phyloP scores from a whole-genome alignment of 64 coral and sea anemone species.

The Pocillopora damicornis region DNA sequence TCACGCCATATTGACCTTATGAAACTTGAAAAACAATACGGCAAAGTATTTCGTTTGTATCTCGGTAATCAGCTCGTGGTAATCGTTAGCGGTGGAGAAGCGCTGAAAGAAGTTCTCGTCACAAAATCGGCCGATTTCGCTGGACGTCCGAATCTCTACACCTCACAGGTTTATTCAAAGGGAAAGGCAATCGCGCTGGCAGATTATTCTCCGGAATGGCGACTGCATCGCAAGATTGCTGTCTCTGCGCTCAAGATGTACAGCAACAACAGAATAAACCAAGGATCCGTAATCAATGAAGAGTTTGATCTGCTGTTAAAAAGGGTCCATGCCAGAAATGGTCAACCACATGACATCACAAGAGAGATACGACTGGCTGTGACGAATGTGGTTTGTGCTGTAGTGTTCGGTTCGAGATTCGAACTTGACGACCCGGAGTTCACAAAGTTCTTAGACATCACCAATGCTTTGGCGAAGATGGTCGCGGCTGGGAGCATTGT shows the following conservation, averaged over 20 bases:
- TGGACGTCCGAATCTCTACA: conserved; percentile 10
- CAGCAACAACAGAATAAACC: background rate
- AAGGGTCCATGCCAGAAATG: conserved; percentile 3
- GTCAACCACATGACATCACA: background rate
- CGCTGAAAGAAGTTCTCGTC: conserved; percentile 9
- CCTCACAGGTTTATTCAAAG: background rate
- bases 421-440: conserved; percentile 61
- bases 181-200: background rate
- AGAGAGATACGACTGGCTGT: conserved; percentile 42
- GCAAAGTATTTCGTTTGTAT: conserved; percentile 2
- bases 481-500: conserved; percentile 12
- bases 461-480: background rate
- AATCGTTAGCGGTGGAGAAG: background rate
- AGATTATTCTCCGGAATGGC: conserved; percentile 38
- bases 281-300: background rate
- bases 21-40: background rate
- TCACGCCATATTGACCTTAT: background rate
- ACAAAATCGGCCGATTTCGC: conserved; percentile 12
- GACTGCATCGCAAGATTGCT: conserved; percentile 18
- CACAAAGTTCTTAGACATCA: conserved; percentile 2
- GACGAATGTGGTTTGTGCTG: conserved; percentile 57
- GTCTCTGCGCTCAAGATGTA: conserved; percentile 35
- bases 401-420: conserved; percentile 38
- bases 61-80: conserved; percentile 1
- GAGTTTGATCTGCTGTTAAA: conserved; percentile 37